These are phyloP conservation scores for Elymnias hypermnestra DNA, from an alignment of 1,140 invertebrate genomes.

Conservation along the genomic window DNA sequence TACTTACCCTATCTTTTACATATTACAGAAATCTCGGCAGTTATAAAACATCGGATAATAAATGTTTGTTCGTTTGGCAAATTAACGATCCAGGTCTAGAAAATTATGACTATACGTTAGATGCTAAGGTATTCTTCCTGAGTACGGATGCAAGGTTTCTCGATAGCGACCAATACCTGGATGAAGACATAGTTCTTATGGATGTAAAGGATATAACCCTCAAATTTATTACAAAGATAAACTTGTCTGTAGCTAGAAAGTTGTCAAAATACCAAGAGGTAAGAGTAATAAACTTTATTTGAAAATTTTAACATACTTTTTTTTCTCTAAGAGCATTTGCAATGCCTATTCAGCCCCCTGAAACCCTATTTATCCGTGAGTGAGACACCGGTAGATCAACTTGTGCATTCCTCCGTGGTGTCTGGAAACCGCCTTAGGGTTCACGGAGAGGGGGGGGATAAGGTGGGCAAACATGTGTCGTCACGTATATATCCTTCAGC, in stretches of 20 bases:
- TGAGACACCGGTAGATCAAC: too few species aligned
- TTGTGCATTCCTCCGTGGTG: too few species aligned
- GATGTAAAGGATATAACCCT: constrained; percentile 80
- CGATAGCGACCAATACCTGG: constrained; percentile 56
- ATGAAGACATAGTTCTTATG: constrained; percentile 81
- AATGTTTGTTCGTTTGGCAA: constrained; percentile 77
- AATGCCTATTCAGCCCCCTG: too few species aligned
- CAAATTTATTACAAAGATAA: constrained; percentile 75
- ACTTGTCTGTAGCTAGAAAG: constrained; percentile 48
- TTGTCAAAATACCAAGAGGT: constrained; percentile 59
- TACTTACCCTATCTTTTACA: too few species aligned
- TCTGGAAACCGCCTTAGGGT: too few species aligned
- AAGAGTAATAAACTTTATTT: neutral
- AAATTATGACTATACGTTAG: constrained; percentile 80
- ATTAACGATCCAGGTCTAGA: constrained; percentile 78
- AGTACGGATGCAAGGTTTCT: constrained; percentile 79
- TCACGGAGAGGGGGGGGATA: too few species aligned
- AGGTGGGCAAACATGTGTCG: too few species aligned
- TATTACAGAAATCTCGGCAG: constrained; percentile 51
- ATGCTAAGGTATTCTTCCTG: constrained; percentile 80
- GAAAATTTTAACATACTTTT: neutral
- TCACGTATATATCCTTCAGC: too few species aligned
- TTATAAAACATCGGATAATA: constrained; percentile 65
- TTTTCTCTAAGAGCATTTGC: too few species aligned
- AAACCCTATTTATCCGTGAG: too few species aligned